Conservation (phyloP, 2,797 vertebrate genomes). For the Strix occidentalis region DNA sequence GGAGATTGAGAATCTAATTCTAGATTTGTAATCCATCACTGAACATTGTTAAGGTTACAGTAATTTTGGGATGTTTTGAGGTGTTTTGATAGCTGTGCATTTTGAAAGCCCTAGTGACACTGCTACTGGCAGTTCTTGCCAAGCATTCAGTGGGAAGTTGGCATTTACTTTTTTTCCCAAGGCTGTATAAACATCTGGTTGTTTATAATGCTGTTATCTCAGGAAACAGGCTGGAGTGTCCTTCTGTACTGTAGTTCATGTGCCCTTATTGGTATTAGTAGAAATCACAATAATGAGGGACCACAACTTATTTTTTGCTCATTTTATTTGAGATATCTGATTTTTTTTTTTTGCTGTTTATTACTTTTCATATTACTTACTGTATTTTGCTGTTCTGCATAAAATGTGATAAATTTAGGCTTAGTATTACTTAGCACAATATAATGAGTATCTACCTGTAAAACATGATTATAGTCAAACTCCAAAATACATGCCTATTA, state of each 20-base stretch:
- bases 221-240: not conserved
- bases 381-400: not conserved
- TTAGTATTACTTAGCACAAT: rapidly evolving
- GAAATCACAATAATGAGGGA: not conserved
- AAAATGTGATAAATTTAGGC: not conserved
- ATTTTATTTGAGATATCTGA: not conserved
- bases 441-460: not conserved
- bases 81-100: conserved; percentile 2
- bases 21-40: not conserved
- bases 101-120: not conserved
- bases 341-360: not conserved
- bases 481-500: not conserved
- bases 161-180: conserved; percentile 25
- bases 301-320: not conserved
- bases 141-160: conserved; percentile 41
- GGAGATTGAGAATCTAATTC: not conserved
- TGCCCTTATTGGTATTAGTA: not conserved
- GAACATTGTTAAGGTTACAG: not conserved
- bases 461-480: not conserved
- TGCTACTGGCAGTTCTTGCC: not conserved
- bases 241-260: not conserved
- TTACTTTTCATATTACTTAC: not conserved
- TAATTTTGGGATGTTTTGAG: not conserved
- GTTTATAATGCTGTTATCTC: conserved; percentile 38
- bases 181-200: not conserved